A percentile compares a stretch with the other conserved stretches of the same genome.
These are phyloP conservation scores for Meda fulgida DNA, from an alignment of 2,797 vertebrate species.

Conservation along the genomic window DNA sequence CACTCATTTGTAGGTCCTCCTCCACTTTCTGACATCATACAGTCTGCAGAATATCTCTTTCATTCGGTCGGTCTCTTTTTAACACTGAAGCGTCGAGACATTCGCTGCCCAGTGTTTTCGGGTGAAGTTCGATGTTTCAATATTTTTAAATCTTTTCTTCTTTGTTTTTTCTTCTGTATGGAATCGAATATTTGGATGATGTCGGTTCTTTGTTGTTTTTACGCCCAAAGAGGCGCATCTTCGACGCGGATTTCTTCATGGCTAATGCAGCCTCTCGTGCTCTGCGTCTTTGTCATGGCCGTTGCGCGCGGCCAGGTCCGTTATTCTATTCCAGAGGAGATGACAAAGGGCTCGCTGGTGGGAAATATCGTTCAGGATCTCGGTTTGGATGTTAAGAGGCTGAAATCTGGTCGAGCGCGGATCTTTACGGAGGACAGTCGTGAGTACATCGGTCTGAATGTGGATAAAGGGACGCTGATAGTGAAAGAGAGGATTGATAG, in stretches of 20 bases:
- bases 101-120: background rate
- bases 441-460: conserved; percentile 62
- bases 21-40: conserved; percentile 20
- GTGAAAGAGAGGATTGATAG: conserved; percentile 73
- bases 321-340: conserved; percentile 72
- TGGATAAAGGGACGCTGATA: conserved; percentile 65
- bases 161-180: background rate
- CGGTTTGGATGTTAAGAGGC: conserved; percentile 67
- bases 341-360: conserved; percentile 71
- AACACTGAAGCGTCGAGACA: background rate
- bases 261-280: conserved; percentile 32
- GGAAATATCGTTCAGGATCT: conserved; percentile 73
- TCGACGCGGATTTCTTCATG: conserved; percentile 22
- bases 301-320: conserved; percentile 62
- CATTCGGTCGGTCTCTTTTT: background rate
- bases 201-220: conserved; percentile 25
- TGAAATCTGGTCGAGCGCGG: conserved; percentile 66
- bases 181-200: conserved; percentile 18
- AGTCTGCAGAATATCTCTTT: conserved; percentile 17
- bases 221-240: background rate
- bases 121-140: background rate
- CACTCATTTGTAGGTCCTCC: conserved; percentile 7
- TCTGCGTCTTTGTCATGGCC: conserved; percentile 39
- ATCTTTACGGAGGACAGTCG: conserved; percentile 64
- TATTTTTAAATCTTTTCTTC: background rate